Percentiles rank a stretch among this genome's conserved stretches.
Evolutionary conservation across 35 echinoderm and acorn worm species (phyloP).

Genomic region (Ptychodera flava): DNA sequence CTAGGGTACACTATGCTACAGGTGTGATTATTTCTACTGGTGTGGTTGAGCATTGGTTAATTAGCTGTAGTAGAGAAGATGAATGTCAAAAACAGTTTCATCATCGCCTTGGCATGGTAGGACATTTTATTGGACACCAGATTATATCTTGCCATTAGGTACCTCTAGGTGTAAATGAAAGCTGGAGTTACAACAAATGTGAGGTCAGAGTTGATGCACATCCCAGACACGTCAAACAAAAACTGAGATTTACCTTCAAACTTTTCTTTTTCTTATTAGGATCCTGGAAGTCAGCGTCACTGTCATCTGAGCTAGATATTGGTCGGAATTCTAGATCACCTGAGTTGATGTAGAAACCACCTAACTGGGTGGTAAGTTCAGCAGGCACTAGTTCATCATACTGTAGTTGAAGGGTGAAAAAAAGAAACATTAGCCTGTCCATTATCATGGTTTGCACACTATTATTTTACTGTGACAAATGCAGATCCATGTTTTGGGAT

Average conservation of each 20-base stretch:
- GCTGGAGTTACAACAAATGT: too few relatives aligned
- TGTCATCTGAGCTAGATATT: constrained; percentile 70
- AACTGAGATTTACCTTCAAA: constrained; percentile 34
- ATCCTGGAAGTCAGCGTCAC: constrained; percentile 50
- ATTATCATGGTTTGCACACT: constrained; percentile 7
- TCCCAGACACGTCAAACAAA: too few relatives aligned
- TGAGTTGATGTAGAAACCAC: constrained; percentile 97
- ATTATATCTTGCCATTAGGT: too few relatives aligned
- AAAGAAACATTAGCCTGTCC: constrained; percentile 3
- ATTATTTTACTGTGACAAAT: not conserved
- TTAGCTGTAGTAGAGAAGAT: not conserved
- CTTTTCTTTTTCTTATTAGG: constrained; percentile 47
- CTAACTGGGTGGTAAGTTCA: constrained; percentile 79
- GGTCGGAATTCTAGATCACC: constrained; percentile 86
- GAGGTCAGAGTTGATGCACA: too few relatives aligned
- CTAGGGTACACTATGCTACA: too few relatives aligned
- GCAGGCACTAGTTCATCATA: constrained; percentile 95
- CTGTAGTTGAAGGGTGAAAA: constrained; percentile 48
- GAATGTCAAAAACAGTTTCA: not conserved
- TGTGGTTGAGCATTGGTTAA: not conserved
- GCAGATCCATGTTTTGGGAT: not conserved
- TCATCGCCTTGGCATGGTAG: too few relatives aligned
- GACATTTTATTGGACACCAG: too few relatives aligned
- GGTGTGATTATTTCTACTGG: too few relatives aligned
- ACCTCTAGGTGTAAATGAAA: too few relatives aligned